Conservation (phyloP, 2,113 vertebrate species). For the Tinamus guttatus region DNA sequence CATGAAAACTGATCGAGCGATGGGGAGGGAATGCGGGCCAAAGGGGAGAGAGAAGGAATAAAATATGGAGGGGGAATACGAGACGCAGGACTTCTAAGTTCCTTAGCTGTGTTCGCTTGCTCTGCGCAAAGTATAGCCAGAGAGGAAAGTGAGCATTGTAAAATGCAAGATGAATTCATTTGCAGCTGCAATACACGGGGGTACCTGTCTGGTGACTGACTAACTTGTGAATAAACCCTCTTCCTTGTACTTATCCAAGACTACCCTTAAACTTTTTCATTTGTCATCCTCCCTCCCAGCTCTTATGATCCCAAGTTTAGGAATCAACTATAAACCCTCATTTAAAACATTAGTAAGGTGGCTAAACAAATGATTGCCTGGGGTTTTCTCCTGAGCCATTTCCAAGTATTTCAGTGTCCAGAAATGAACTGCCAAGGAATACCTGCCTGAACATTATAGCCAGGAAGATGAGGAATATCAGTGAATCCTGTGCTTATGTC, state of each 20-base stretch:
- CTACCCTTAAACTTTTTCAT: background rate
- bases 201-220: background rate
- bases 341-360: background rate
- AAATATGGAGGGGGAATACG: background rate
- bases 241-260: background rate
- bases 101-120: background rate
- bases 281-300: background rate
- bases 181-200: background rate
- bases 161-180: constrained; percentile 21
- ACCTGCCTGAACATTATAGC: background rate
- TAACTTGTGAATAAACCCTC: background rate
- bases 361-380: constrained; percentile 10
- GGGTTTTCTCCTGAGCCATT: background rate
- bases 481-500: background rate
- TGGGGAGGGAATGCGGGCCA: background rate
- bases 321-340: background rate
- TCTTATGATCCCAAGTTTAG: background rate
- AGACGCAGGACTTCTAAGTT: constrained; percentile 11
- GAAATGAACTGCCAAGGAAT: background rate
- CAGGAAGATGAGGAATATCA: background rate
- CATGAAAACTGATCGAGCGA: constrained; percentile 66
- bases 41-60: constrained; percentile 4
- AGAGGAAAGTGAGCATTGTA: background rate
- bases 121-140: background rate
- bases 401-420: background rate